Base-by-base conservation (phyloP, 2,888 invertebrate genomes). In the Agonopterix subpropinquella region DNA sequence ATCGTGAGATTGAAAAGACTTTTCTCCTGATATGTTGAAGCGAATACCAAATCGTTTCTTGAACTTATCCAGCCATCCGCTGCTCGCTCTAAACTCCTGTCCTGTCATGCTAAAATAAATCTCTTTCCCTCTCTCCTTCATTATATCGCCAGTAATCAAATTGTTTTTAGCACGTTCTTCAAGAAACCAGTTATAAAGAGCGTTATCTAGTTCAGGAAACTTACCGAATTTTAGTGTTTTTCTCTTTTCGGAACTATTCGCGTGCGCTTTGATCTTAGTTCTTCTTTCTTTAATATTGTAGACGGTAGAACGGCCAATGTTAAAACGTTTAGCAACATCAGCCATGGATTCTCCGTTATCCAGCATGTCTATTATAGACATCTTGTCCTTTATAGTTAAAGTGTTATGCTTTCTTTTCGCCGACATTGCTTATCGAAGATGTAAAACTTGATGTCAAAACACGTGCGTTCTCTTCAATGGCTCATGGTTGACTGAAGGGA, bases 51-150 rank as follows among this genome's bases (percentile, higher is more conserved):
- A 61, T 56, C 67, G 52, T 10, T 61, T 67, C 61, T 68, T 65
- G 61, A 70, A 69, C 53, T 63, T 65, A 56, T 66, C 62, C 44
- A 69, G 53, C 70, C 67, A 69, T 49, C 65, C 65, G 52, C 53
- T 53, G 47, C 65, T 69, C 50, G 64, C 67, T 56, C 57, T 56
- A 61, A 70, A 67, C 56, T 63, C 61, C 59, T 61, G 58, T 58
- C 58, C n/a, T 52, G 59, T 62, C 49, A 56, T 55, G 61, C 61
- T 57, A 57, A 58, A 55, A 59, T 62, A 61, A 55, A 67, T 63
- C 53, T 62, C 56, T 43, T 60, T 61, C 51, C 64, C 63, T 59
- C 65, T 67, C n/a, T 55, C 52, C 55, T 52, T 59, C 49, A 62
- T 48, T 45, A 62, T 59, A 54, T 62, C 62, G 52, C 63, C 66